Base-by-base conservation (phyloP, 2,888 invertebrate species). In the Drosophila neutralis region DNA sequence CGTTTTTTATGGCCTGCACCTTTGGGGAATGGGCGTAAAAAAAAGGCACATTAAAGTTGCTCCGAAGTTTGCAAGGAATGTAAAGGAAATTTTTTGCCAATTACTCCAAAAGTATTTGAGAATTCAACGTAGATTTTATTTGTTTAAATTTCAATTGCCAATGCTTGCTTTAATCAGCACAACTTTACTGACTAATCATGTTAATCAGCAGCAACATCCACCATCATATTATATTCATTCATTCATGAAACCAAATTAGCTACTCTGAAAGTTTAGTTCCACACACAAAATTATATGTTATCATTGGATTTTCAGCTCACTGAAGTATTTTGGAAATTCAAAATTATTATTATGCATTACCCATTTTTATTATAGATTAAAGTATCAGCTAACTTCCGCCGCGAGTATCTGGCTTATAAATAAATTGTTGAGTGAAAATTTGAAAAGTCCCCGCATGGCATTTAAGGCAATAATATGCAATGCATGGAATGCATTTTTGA, bases 401-500 rank as follows among this genome's bases (percentile, higher is more conserved):
- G 31, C 53, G 54, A 57, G 70, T 49, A 35, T 31, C 21, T 57
- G 40, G 59, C 59, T 52, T 45, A 24, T 18, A 35, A 59, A 53
- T 58, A 42, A 40, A 68, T 42, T 56, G 57, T 67, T 18, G 35
- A 54, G 48, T 48, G 33, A 65, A 53, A 31, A 35, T 66, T 52
- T 21, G 6, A 38, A 27, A 6, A 60, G 65, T 10, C 54, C 13
- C 27, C 36, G 18, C 15, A 18, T 29, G 38, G 10, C 59, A 59
- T 78, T 79, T 60, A 62, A 74, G 57, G 69, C 70, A 75, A 80
- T 76, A 73, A 64, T 75, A 69, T 76, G 80, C 69, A 70, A 70
- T 35, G 57, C 72, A 69, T 81, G 83, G 63, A 77, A 78, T 83
- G 72, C 75, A 81, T 88, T 81, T 79, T 66, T 69, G 65, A 86